Evolutionary conservation across 2,888 invertebrate species (phyloP).

Genomic region (Plagodis dolabraria): DNA sequence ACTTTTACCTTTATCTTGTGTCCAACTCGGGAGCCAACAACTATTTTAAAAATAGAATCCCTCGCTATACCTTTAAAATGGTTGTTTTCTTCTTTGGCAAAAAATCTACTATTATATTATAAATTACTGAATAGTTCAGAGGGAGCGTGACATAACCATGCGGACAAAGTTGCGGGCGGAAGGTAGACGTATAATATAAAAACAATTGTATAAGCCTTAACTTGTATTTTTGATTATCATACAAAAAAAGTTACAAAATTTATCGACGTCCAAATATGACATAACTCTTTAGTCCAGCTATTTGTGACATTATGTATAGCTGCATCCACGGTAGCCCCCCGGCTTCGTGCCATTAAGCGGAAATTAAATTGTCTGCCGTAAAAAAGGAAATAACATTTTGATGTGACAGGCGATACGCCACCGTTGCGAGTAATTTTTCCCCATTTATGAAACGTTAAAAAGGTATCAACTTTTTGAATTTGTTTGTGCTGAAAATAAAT

Average conservation of each 20-base stretch:
- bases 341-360: slow-evolving; percentile 45
- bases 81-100: too few relatives aligned
- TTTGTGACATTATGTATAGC: slow-evolving; percentile 2
- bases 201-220: too few relatives aligned
- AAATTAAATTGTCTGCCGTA: slow-evolving; percentile 67
- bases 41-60: too few relatives aligned
- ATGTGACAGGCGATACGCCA: slow-evolving; percentile 57
- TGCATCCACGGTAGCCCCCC: slow-evolving; percentile 35
- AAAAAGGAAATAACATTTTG: slow-evolving; percentile 62
- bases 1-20: too few relatives aligned
- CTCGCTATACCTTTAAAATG: too few relatives aligned
- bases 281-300: neutral
- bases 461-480: slow-evolving; percentile 34
- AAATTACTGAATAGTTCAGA: too few relatives aligned
- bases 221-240: neutral
- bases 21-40: too few relatives aligned
- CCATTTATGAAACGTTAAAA: slow-evolving; percentile 44
- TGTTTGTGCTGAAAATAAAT: slow-evolving; percentile 34
- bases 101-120: too few relatives aligned
- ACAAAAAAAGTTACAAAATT: neutral
- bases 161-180: too few relatives aligned
- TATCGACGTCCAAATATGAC: too few relatives aligned
- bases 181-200: too few relatives aligned
- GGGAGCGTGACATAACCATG: too few relatives aligned
- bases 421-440: slow-evolving; percentile 50